A percentile compares a stretch with the other conserved stretches of the same genome.
Conservation (phyloP, 2,797 vertebrate species). For the Echiichthys vipera region DNA sequence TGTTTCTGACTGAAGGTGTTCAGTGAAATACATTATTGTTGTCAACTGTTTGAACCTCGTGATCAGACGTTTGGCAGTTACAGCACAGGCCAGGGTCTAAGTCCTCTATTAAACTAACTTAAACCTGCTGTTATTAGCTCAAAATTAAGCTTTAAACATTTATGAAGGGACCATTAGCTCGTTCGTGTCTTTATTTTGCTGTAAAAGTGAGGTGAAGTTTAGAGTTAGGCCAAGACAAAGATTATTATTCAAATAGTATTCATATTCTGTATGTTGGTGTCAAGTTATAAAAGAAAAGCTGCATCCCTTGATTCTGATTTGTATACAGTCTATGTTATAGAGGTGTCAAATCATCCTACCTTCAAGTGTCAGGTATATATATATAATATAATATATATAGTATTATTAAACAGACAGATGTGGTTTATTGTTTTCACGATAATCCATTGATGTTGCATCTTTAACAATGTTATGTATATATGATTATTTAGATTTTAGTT, state of each 20-base stretch:
- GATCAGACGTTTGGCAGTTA: constrained; percentile 43
- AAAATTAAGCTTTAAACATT: background rate
- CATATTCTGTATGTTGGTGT: background rate
- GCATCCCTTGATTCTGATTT: background rate
- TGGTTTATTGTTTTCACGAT: background rate
- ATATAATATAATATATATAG: background rate
- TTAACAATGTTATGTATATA: too few species aligned
- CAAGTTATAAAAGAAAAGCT: background rate
- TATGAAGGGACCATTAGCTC: background rate
- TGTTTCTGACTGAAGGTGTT: rapidly evolving
- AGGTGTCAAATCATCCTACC: background rate
- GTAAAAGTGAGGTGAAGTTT: too few species aligned
- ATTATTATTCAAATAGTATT: too few species aligned
- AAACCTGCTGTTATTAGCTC: background rate
- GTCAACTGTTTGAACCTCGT: constrained; percentile 56
- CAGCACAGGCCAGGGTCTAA: constrained; percentile 31
- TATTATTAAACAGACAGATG: background rate
- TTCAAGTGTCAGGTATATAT: too few species aligned
- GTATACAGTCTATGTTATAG: too few species aligned
- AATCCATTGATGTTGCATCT: background rate
- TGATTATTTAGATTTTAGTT: too few species aligned
- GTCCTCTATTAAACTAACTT: background rate
- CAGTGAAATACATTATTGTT: constrained; percentile 3
- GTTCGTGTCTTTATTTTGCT: background rate
- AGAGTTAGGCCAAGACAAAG: too few species aligned